Evolutionary conservation across 2,888 invertebrate species (phyloP), one percentile per base, ranked within the genome.

Genomic region (Parascotia fuliginaria): DNA sequence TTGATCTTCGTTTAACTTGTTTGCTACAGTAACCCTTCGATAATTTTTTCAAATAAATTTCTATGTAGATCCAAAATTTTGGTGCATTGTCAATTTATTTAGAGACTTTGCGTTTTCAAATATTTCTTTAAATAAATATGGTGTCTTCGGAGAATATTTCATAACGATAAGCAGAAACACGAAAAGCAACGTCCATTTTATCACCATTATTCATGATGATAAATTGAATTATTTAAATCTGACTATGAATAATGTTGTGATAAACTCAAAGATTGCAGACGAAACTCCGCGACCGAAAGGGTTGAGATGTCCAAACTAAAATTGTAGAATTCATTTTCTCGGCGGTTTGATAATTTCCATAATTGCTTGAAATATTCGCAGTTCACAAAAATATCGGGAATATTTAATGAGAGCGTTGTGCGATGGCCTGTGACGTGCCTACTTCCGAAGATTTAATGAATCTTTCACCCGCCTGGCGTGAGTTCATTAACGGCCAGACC

Each of bases 381-480:
- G 55, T 52, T 65, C 62, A 59, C 59, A 54, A 65, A 65, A 69
- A 69, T 71, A 71, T 71, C 58, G 63, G 45, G 67, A 60, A 68
- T 70, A 70, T 68, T 70, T 68, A 68, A 68, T 68, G 79, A 75
- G 75, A 63, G 56, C 59, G 60, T 55, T 57, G 65, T 62, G 70
- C 69, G 67, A 51, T 60, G 65, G 63, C 55, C 65, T 68, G 65
- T 73, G 63, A 66, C 61, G 64, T 48, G 64, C 55, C 60, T 68
- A 60, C 75, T 82, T 75, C 77, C 77, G 74, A 77, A 80, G 81
- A 80, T 79, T 84, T 83, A 84, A 85, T 84, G 81, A 84, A 77
- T 78, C 74, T 71, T 66, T 68, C 73, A 65, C 60, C 57, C 65
- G 53, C 39, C 46, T 42, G 56, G 64, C 70, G 68, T 58, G 64